Base-by-base conservation (phyloP, 2,113 vertebrate species). In the Tauraco erythrolophus region DNA sequence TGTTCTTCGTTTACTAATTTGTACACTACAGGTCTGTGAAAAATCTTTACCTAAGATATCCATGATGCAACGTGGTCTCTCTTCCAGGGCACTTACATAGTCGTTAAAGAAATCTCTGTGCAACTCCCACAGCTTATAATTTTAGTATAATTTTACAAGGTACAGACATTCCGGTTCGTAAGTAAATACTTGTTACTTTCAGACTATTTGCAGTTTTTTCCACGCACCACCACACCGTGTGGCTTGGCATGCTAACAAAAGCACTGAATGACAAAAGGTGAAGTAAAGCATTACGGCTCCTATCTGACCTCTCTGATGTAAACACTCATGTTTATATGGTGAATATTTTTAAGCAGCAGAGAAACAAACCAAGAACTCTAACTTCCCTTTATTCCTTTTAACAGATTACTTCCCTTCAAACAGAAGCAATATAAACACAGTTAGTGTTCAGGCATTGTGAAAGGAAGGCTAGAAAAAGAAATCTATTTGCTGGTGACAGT, bases 391-490 rank as follows among this genome's bases (percentile, higher is more conserved):
- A 78, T n/a, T 87, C 51, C 9, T 84, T 91, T 91, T 30, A 91
- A 79, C 22, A 92, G 65, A 89, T 79, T 69, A 51, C 71, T 91
- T 89, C 78, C 57, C 53, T 84, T 75, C 53, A 56, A 93, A 76
- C 28, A 35, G 24, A 70, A 37, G 57, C 53, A 87, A 91, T 56
- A 79, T 35, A 89, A 82, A 92, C 71, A 78, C 10, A 66, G 51
- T n/a, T 79, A 10, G n/a, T 2, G 22, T 41, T 86, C 50, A 56
- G 37, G 84, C 56, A 50, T 7, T 64, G 39, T 64, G 54, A 90
- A 80, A 96, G 19, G 22, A 75, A 82, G 25, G 45, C 43, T 84
- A 92, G 51, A 89, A 97, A 98, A 96, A 92, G 14, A 81, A 94
- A 75, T 86, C 43, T 94, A 79, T 92, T 96, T 97, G 60, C 50